Percentiles rank a stretch among this genome's conserved stretches.
phyloP scores from a whole-genome alignment of 2,797 vertebrate genomes.

The Halcyon smyrnensis region DNA sequence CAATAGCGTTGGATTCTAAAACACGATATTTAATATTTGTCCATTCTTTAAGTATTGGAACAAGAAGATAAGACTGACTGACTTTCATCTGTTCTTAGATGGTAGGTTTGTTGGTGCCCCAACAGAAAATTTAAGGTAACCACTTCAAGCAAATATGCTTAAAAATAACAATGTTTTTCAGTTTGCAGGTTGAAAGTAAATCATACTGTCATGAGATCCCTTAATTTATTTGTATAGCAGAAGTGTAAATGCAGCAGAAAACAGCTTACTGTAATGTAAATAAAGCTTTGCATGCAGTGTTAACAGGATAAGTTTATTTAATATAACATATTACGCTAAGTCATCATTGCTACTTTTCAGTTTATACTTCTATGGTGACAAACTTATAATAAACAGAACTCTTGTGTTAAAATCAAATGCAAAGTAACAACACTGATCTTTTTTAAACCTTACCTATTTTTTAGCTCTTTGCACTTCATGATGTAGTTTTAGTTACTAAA shows the following conservation, averaged over 20 bases:
- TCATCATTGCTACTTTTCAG: constrained; percentile 78
- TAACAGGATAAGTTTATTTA: constrained; percentile 78
- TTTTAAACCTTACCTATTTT: not conserved
- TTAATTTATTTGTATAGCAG: constrained; percentile 75
- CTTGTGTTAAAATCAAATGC: constrained; percentile 66
- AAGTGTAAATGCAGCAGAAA: constrained; percentile 76
- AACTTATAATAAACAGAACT: constrained; percentile 76
- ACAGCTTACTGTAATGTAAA: constrained; percentile 80
- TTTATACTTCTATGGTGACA: constrained; percentile 81
- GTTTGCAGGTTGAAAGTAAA: constrained; percentile 46
- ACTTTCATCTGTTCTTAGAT: constrained; percentile 16
- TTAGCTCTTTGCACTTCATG: not conserved
- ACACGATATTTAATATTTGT: constrained; percentile 27
- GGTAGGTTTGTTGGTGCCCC: not conserved
- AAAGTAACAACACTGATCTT: constrained; percentile 22
- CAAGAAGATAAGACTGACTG: constrained; percentile 4
- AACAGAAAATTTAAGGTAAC: constrained; percentile 7
- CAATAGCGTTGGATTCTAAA: constrained; percentile 19
- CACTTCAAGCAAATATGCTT: constrained; percentile 26
- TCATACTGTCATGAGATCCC: constrained; percentile 35
- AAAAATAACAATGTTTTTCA: constrained; percentile 45
- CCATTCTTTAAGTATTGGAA: constrained; percentile 6
- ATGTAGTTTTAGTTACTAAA: not conserved
- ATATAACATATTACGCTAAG: constrained; percentile 74
- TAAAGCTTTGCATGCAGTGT: constrained; percentile 56